A percentile compares a stretch with the other conserved stretches of the same genome.
phyloP scores from a whole-genome alignment of 2,113 vertebrate genomes.

The Rhinolophus ferrumequinum region DNA sequence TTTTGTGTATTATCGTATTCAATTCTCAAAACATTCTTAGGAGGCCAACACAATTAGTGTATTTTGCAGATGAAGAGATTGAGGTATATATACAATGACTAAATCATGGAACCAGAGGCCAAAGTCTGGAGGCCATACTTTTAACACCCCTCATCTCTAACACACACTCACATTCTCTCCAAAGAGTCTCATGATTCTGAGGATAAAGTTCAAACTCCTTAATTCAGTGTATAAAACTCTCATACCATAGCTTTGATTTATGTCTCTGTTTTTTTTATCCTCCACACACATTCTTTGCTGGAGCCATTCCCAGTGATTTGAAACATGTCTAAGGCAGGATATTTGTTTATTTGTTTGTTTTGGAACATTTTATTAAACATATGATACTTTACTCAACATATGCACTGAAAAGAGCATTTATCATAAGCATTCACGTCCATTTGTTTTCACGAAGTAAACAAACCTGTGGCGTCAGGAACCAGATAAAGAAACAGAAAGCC shows the following conservation, averaged over 20 bases:
- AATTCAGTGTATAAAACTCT: neutral
- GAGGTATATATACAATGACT: neutral
- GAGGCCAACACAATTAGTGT: neutral
- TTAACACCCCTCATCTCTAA: no score
- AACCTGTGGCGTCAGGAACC: neutral
- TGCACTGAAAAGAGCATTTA: neutral
- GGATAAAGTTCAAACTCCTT: neutral
- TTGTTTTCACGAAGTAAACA: neutral
- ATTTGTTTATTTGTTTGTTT: neutral
- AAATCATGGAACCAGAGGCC: neutral
- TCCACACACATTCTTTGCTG: neutral
- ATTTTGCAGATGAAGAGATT: neutral
- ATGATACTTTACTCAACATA: neutral
- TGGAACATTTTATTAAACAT: neutral
- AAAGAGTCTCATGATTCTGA: neutral
- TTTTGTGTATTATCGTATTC: neutral
- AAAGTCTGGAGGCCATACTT: neutral
- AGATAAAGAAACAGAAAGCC: neutral
- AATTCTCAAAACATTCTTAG: neutral
- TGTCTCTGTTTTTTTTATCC: neutral
- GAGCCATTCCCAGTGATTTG: neutral
- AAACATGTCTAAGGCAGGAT: neutral
- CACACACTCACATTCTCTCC: neutral
- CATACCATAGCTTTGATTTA: neutral
- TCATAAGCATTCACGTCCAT: neutral